Evolutionary conservation across 1,140 invertebrate species (phyloP).

Genomic region (Cydia pomonella): DNA sequence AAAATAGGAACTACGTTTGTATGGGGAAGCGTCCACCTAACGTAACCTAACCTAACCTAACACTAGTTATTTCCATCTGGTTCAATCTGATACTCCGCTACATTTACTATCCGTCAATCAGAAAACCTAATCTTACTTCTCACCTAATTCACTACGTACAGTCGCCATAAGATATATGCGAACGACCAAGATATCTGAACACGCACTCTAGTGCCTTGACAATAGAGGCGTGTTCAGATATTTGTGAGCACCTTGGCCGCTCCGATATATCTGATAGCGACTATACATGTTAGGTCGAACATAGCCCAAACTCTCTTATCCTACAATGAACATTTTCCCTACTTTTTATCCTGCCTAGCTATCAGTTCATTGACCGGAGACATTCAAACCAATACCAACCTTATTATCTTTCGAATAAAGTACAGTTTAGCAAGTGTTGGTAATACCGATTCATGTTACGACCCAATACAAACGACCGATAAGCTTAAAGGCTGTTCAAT

Average conservation of each 20-base stretch:
- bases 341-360: conserved; percentile 2
- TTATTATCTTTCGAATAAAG: not conserved
- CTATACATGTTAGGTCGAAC: too few relatives aligned
- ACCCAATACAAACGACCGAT: conserved; percentile 10
- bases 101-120: conserved; percentile 6
- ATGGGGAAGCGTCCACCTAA: too few relatives aligned
- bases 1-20: too few relatives aligned
- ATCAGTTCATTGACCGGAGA: not conserved
- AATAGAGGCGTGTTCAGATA: too few relatives aligned
- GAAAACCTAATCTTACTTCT: not conserved
- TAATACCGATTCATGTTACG: conserved; percentile 6
- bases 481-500: conserved; percentile 16
- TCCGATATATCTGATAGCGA: too few relatives aligned
- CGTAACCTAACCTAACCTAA: too few relatives aligned
- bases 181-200: too few relatives aligned
- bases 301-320: not conserved
- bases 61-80: not conserved
- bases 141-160: not conserved
- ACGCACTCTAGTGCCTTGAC: too few relatives aligned
- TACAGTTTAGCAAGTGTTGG: not conserved
- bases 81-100: not conserved
- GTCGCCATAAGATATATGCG: too few relatives aligned
- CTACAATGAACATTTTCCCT: not conserved
- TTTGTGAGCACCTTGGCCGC: too few relatives aligned
- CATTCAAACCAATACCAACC: not conserved